Percentiles rank a stretch among this genome's conserved stretches.
These are phyloP conservation scores for Bucorvus abyssinicus DNA, from an alignment of 2,797 vertebrate species.

Conservation along the genomic window DNA sequence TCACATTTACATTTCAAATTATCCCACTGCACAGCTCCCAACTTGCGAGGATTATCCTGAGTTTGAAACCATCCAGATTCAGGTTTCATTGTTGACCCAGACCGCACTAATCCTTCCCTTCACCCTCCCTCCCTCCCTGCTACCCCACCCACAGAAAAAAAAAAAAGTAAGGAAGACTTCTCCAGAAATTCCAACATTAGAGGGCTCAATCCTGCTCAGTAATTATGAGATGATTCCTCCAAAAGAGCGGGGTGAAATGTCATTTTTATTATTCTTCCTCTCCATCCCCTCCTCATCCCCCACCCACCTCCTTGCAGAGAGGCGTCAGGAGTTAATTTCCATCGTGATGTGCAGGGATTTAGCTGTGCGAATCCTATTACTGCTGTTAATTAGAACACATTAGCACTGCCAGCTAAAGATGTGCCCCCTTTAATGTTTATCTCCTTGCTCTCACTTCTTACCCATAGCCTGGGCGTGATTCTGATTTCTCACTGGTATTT, in stretches of 20 bases:
- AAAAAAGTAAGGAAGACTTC: not conserved
- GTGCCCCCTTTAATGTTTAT: not conserved
- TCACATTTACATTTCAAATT: conserved; percentile 78
- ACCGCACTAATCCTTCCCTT: conserved; percentile 53
- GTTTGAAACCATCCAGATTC: conserved; percentile 60
- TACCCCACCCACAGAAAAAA: not conserved
- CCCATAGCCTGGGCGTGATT: not conserved
- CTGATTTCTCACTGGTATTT: conserved; percentile 7
- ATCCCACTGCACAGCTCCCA: conserved; percentile 59
- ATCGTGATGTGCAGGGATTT: not conserved
- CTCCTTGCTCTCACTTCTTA: not conserved
- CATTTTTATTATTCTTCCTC: not conserved
- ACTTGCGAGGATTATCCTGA: conserved; percentile 54
- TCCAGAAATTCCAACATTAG: not conserved
- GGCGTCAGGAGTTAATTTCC: not conserved
- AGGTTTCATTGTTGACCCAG: conserved; percentile 60
- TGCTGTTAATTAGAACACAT: conserved; percentile 41
- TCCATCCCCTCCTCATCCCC: not conserved
- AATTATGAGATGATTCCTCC: conserved; percentile 19
- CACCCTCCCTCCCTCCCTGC: not conserved
- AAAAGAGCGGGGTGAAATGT: conserved; percentile 13
- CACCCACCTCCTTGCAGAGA: not conserved
- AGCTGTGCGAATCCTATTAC: conserved; percentile 7
- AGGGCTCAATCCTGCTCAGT: not conserved
- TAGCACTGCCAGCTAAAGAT: not conserved